These are phyloP conservation scores for Heterotis niloticus DNA, from an alignment of 2,113 vertebrate species.

Conservation along the genomic window DNA sequence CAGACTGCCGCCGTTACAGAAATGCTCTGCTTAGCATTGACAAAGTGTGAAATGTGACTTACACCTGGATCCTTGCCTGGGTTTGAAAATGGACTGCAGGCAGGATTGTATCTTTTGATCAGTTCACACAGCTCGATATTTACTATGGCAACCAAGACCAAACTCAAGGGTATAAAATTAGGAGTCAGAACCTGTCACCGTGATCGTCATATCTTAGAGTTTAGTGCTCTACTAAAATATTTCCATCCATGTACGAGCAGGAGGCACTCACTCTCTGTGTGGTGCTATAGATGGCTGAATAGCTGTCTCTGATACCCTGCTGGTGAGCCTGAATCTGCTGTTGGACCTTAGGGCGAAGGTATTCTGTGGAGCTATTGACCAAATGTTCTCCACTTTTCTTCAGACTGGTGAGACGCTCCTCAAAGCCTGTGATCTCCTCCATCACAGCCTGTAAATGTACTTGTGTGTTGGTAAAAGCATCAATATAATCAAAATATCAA, in stretches of 20 bases:
- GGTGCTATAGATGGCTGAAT: slow-evolving; percentile 92
- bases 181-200: too few relatives aligned
- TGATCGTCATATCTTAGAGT: too few relatives aligned
- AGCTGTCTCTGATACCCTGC: slow-evolving; percentile 90
- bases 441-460: slow-evolving; percentile 80
- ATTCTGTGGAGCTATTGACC: slow-evolving; percentile 77
- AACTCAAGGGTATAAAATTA: too few relatives aligned
- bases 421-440: slow-evolving; percentile 94
- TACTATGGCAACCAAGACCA: too few relatives aligned
- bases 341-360: slow-evolving; percentile 80
- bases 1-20: neutral
- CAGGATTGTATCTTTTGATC: too few relatives aligned
- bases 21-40: too few relatives aligned
- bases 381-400: slow-evolving; percentile 77
- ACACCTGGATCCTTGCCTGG: too few relatives aligned
- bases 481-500: neutral
- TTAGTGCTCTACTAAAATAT: too few relatives aligned
- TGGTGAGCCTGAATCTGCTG: slow-evolving; percentile 81
- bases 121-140: too few relatives aligned
- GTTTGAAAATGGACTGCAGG: too few relatives aligned
- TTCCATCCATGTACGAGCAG: too few relatives aligned
- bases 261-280: slow-evolving; percentile 83
- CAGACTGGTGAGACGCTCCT: slow-evolving; percentile 79
- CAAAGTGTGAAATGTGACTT: too few relatives aligned
- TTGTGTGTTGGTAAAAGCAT: neutral